Base-by-base conservation (phyloP, 2,888 invertebrate genomes). In the Lasioglossum malachurum region DNA sequence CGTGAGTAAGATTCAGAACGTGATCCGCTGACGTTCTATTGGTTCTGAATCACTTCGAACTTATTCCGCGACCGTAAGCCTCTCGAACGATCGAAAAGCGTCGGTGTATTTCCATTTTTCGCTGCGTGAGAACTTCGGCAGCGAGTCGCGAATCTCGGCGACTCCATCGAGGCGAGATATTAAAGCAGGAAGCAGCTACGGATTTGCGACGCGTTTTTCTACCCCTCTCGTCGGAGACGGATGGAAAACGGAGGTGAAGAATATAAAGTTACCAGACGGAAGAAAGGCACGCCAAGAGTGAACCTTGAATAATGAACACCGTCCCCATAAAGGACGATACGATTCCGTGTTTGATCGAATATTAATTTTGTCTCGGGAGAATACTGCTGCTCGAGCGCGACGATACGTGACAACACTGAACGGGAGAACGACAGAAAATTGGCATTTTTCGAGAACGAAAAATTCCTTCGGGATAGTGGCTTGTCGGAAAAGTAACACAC, bases 161-260 rank as follows among this genome's bases (percentile, higher is more conserved):
- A 67, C 78, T 84, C 78, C 83, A 86, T 82, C 83, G 78, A 82
- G 83, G 86, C 88, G 88, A 78, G 86, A 88, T 89, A 88, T 89
- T 88, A 89, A 86, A 88, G 84, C 78, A 76, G 71, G 78, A 41
- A 78, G 83, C 79, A 72, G 77, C 44, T 77, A 71, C 57, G 79
- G 80, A 80, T 69, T 86, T 80, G 76, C 69, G 72, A 53, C 79
- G 67, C 78, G 78, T 86, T 87, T 82, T 69, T 78, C 74, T 73
- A 31, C 72, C 64, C 60, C 35, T 49, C 46, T 69, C 57, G 78
- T 19, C n/a, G 67, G 35, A 44, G 79, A 19, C n/a, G 74, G 74
- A 27, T 53, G 76, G 74, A 53, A 75, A 49, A 71, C 71, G 69
- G 79, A 73, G 69, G 86, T 38, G 73, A 64, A 74, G 57, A 49